A percentile compares a stretch with the other conserved stretches of the same genome.
These are phyloP conservation scores for Galerucella calmariensis DNA, from an alignment of 2,888 invertebrate genomes.

Conservation along the genomic window DNA sequence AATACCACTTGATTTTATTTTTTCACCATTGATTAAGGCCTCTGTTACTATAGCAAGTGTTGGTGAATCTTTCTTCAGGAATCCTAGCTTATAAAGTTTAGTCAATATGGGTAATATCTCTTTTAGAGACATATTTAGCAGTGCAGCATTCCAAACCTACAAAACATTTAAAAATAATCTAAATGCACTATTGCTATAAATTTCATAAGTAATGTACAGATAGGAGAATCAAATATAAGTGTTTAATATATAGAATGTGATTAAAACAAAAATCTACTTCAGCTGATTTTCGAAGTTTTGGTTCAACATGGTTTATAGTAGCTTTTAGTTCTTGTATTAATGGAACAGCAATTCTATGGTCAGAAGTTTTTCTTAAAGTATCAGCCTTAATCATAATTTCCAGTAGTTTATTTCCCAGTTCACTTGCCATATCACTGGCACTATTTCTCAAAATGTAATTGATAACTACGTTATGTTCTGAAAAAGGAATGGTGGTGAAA, in stretches of 20 bases:
- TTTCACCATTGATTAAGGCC: slow-evolving; percentile 66
- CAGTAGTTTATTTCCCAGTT: slow-evolving; percentile 59
- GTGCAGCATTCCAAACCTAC: slow-evolving; percentile 73
- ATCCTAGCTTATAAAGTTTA: slow-evolving; percentile 73
- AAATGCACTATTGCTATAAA: not conserved
- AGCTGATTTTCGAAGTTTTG: slow-evolving; percentile 72
- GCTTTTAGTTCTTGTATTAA: slow-evolving; percentile 68
- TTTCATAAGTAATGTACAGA: too few relatives aligned
- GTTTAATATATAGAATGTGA: not conserved
- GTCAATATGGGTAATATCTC: slow-evolving; percentile 69
- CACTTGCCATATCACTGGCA: slow-evolving; percentile 63
- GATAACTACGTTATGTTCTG: slow-evolving; percentile 57
- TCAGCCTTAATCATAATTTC: slow-evolving; percentile 67
- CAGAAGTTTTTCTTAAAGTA: slow-evolving; percentile 63
- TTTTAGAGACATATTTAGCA: slow-evolving; percentile 68
- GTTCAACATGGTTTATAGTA: slow-evolving; percentile 76
- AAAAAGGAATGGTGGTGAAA: slow-evolving; percentile 23
- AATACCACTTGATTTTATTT: slow-evolving; percentile 63
- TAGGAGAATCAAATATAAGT: too few relatives aligned
- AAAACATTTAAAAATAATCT: slow-evolving; percentile 35
- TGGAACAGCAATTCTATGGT: slow-evolving; percentile 67
- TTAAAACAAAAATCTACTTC: slow-evolving; percentile 65
- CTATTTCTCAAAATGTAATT: slow-evolving; percentile 69
- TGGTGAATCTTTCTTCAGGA: slow-evolving; percentile 67
- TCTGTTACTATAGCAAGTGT: slow-evolving; percentile 69